Base-by-base conservation (phyloP, 1,140 invertebrate genomes). In the Sinella curviseta region DNA sequence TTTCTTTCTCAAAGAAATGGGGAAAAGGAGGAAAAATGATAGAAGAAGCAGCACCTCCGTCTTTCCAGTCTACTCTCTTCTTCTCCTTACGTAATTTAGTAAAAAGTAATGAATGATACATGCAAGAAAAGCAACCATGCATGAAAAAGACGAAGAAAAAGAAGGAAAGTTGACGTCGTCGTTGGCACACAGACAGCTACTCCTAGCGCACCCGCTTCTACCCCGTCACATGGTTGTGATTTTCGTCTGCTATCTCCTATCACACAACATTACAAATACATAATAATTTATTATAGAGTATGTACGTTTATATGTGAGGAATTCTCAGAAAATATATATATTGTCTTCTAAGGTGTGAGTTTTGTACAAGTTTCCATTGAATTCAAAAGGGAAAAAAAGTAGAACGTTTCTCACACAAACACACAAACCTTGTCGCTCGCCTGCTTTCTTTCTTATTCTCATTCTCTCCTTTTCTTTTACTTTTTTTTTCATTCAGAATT, bases 81-180 rank as follows among this genome's bases (percentile, higher is more conserved):
- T 65, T 65, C 24, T n/a, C 24, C 24, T 16, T 70, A 70, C 24
- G 26, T 33, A 70, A 70, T 70, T 70, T 70, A 33, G 28, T 30
- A 70, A 65, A 70, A 70, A 33, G 26, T 70, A 70, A 70, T 70
- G 57, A 65, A 65, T 65, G 65, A 70, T 70, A 70, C 65, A 70
- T 70, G 4, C 65, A 17, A 1, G 2, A n/a, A n/a, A 31, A 3
- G 8, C 65, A 31, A 70, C 28, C 65, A 70, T 70, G 65, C 31
- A 70, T 70, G 65, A 70, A 31, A 33, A n/a, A 33, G 65, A 33
- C 16, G 65, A 70, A 70, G 31, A n/a, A 30, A 70, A 70, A 8
- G 65, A 70, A 24, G 30, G 65, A 70, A 70, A 8, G 65, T 8
- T 14, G 31, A 31, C 26, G 28, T 12, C 3, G 24, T 8, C 57